Evolutionary conservation across 2,797 vertebrate genomes (phyloP), one percentile per base, ranked within the genome.

Genomic region (Acanthis flammea): DNA sequence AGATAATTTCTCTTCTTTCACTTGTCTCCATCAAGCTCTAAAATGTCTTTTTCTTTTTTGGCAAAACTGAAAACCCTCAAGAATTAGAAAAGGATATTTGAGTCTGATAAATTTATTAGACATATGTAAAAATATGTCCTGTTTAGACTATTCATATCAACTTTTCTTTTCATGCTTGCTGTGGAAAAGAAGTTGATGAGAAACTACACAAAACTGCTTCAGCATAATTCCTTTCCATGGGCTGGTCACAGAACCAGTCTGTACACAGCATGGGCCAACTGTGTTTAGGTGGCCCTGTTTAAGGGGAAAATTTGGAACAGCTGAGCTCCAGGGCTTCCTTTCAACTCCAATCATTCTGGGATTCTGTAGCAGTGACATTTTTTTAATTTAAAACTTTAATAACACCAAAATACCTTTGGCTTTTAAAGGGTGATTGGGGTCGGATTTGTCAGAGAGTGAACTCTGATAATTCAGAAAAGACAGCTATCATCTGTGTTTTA

Each of bases 381-480:
- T 48, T 50, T 55, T 39, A 22, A 30, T 39, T 45, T 12, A 39
- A 45, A 66, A 51, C 28, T 33, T 45, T 33, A 44, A 50, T 50
- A 44, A 44, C 12, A 51, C 25, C 12, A 51, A 58, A 79, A 51
- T 18, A 45, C 6, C 3, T 30, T 33, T n/a, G 6, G 23, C 4
- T 39, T 66, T 66, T 45, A 22, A 8, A 9, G 17, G 4, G 12
- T 7, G 4, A 1, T 25, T 58, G 14, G 4, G 4, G 15, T 28
- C 4, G 4, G 1, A 3, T 2, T 58, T 65, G 28, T 3, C 2
- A 4, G 3, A 6, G 3, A 14, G 3, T 35, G 9, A 44, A 7
- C 13, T 77, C 17, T 24, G 15, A 12, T 68, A 71, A 22, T 77
- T 66, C 9, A 51, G 24, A 31, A 63, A 81, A 33, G 6, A 60